These are phyloP conservation scores for Rhinopithecus roxellana DNA, from an alignment of 2,113 vertebrate species.

Conservation along the genomic window DNA sequence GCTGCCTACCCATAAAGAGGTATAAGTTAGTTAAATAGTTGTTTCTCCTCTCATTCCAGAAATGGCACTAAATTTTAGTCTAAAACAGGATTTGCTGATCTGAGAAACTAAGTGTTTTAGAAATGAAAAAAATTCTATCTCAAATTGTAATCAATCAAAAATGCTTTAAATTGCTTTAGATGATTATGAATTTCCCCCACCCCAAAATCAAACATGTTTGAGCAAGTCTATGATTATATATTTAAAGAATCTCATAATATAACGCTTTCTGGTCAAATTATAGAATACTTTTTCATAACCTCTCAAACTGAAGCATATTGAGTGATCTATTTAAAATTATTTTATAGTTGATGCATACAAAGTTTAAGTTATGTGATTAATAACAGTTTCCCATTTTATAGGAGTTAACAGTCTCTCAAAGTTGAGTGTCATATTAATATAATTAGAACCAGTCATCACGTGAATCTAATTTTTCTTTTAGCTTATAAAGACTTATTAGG, in stretches of 20 bases:
- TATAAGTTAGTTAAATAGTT: slow-evolving; percentile 76
- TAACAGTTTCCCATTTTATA: not conserved
- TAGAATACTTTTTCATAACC: slow-evolving; percentile 61
- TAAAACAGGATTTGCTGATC: slow-evolving; percentile 77
- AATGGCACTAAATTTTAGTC: slow-evolving; percentile 76
- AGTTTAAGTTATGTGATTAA: slow-evolving; percentile 15
- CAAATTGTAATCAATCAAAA: slow-evolving; percentile 79
- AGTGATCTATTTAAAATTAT: slow-evolving; percentile 31
- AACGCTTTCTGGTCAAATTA: slow-evolving; percentile 70
- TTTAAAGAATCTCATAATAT: slow-evolving; percentile 69
- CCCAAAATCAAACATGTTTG: slow-evolving; percentile 62
- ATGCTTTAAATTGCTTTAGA: slow-evolving; percentile 75
- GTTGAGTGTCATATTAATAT: not conserved
- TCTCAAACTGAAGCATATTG: slow-evolving; percentile 38
- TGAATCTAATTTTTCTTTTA: slow-evolving; percentile 21
- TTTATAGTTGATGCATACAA: slow-evolving; percentile 11
- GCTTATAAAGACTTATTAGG: not conserved
- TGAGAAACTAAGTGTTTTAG: slow-evolving; percentile 71
- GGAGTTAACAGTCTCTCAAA: not conserved
- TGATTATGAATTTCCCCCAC: slow-evolving; percentile 73
- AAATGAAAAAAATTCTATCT: slow-evolving; percentile 59
- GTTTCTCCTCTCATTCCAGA: slow-evolving; percentile 72
- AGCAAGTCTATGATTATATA: slow-evolving; percentile 70
- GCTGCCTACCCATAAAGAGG: slow-evolving; percentile 63
- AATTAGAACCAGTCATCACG: not conserved